phyloP scores from a whole-genome alignment of 2,888 invertebrate species.

The Entomobrya multifasciata region DNA sequence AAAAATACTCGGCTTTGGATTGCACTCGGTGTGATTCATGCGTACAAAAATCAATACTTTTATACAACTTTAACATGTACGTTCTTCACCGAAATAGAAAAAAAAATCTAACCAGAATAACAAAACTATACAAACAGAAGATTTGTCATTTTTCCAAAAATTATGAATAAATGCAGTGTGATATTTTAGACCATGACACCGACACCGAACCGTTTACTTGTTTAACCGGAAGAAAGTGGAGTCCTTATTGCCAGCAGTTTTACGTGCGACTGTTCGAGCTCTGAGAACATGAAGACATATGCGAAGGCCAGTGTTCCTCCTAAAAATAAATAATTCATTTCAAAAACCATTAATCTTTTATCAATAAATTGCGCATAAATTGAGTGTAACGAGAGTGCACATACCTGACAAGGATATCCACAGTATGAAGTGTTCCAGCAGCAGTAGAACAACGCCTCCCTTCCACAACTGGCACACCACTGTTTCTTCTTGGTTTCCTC shows the following conservation, averaged over 20 bases:
- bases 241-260: slow-evolving; percentile 43
- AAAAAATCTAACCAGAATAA: not conserved
- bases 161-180: slow-evolving; percentile 22
- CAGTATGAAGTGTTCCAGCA: slow-evolving; percentile 99
- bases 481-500: slow-evolving; percentile 92
- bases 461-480: slow-evolving; percentile 94
- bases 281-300: slow-evolving; percentile 86
- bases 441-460: slow-evolving; percentile 95
- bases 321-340: no score
- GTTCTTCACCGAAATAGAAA: no score
- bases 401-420: slow-evolving; percentile 91
- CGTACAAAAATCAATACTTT: no score
- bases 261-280: slow-evolving; percentile 60
- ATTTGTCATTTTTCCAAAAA: not conserved
- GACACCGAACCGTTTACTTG: no score
- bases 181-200: not conserved
- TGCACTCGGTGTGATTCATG: no score
- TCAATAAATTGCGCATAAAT: no score
- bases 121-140: not conserved
- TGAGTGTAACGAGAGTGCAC: no score
- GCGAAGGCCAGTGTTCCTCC: slow-evolving; percentile 91
- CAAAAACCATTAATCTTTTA: no score
- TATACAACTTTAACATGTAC: no score
- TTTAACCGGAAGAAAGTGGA: slow-evolving; percentile 38
- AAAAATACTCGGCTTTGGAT: no score